Evolutionary conservation across 1,140 invertebrate genomes (phyloP), one percentile per base, ranked within the genome.

Genomic region (Laupala kohalensis): DNA sequence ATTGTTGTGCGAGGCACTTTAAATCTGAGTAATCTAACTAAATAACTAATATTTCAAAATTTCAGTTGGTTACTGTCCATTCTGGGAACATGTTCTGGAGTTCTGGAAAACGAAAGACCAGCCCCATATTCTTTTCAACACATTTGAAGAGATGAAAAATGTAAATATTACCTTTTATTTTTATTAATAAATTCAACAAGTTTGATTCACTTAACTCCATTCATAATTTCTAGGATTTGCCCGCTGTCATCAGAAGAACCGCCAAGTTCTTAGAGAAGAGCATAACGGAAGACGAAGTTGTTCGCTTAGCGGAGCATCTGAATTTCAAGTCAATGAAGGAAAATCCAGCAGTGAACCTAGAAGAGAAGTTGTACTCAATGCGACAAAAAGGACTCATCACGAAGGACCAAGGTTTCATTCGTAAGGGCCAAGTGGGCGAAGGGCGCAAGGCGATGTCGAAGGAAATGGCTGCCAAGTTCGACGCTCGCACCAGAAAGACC

Each of bases 251-350:
- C 4, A 76, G 75, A 2, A 82, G 81, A 73, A 82, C 88, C 6
- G 83, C 85, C 1, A 74, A 79, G 1, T 92, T 91, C 76, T 77
- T 92, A 2, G 79, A 82, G 1, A 85, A 83, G 65, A 26, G 76
- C 0, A 77, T 87, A 5, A 77, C 75, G 0, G 83, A 84, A 0
- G 79, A 85, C 24, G 78, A 90, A 72, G 75, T 88, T 0, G 64
- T 79, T 4, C 72, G 77, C 69, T 77, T 92, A 63, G 76, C 79
- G 0, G 75, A 84, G 0, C 88, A 91, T 76, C 78, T 91, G 9
- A 85, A 86, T 79, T 87, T 91, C 76, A 84, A 89, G 28, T 89
- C 79, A 62, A 89, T 93, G 83, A 86, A 87, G 74, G 75, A 84
- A 6, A 93, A 92, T 24, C 53, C 69, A 12, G 13, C 53, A 12